Conservation (phyloP, 23 tunicate genomes). For the Oikopleura dioica region DNA sequence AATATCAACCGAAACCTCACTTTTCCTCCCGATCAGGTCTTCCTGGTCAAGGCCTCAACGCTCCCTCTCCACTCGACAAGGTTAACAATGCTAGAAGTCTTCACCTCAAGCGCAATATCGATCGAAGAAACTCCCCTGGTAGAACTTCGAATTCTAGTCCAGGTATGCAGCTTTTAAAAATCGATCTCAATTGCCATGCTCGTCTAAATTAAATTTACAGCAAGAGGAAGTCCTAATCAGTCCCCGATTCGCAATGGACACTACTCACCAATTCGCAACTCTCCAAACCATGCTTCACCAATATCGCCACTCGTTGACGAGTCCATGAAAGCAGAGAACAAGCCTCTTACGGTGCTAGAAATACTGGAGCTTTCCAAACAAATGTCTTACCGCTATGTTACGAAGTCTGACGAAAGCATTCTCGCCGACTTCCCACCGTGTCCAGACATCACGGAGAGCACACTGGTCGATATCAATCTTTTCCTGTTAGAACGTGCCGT, state of each 20-base stretch:
- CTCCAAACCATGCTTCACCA: not conserved
- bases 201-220: too few species aligned
- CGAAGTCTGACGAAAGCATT: too few species aligned
- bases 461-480: too few species aligned
- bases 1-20: not conserved
- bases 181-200: too few species aligned
- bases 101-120: not conserved
- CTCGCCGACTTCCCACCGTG: too few species aligned
- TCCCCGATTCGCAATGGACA: not conserved
- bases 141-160: not conserved
- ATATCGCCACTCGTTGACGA: not conserved
- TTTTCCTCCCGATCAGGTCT: not conserved
- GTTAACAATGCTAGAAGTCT: not conserved
- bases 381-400: too few species aligned
- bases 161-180: not conserved
- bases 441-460: too few species aligned
- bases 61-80: not conserved
- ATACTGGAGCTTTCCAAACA: too few species aligned
- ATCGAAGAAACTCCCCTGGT: not conserved
- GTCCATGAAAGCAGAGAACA: too few species aligned
- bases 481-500: too few species aligned
- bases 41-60: not conserved
- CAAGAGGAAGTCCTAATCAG: not conserved
- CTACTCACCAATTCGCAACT: conserved; percentile 2
- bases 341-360: too few species aligned